Evolutionary conservation across 2,113 vertebrate genomes (phyloP), one percentile per base, ranked within the genome.

Genomic region (Saguinus midas): DNA sequence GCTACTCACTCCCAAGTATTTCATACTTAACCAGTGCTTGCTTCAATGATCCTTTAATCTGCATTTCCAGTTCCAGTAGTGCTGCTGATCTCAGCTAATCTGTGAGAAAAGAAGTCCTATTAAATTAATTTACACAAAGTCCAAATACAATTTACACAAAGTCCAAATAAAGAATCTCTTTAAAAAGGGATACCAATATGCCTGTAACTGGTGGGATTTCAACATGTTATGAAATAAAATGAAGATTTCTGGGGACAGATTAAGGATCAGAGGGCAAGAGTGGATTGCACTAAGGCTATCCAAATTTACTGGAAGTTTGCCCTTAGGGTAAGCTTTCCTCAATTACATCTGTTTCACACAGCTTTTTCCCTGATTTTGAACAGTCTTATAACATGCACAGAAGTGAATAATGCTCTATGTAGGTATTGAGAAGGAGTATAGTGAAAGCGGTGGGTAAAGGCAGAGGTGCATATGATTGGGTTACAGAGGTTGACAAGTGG

Each of bases 321-420:
- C 66, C 17, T 48, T 90, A 91, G 8, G 7, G 5, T 96, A 96
- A 80, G 68, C 55, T 88, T 35, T 90, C 52, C 37, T 85, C 21
- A 78, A 8, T 95, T 88, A 3, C 70, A 52, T 78, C 27, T 81
- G 25, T 96, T 81, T 89, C 25, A 94, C 61, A 72, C 6, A 83
- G 72, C 61, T 86, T 61, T 73, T 89, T 92, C 27, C 86, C 50
- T 84, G 90, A 94, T 89, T 76, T 91, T 90, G n/a, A 95, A n/a
- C 25, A 70, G 57, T 91, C 64, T 72, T 73, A 11, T 89, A 61
- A 64, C 8, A 57, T 87, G 64, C 18, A 64, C 3, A 85, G 32
- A 29, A 29, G 16, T 81, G 45, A 78, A 25, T 82, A 82, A 61
- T 95, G 43, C 43, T 96, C 55, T 88, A 9, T 88, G 40, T 87